Evolutionary conservation across 2,113 vertebrate genomes (phyloP).

Genomic region (Gnathonemus longibarbis): DNA sequence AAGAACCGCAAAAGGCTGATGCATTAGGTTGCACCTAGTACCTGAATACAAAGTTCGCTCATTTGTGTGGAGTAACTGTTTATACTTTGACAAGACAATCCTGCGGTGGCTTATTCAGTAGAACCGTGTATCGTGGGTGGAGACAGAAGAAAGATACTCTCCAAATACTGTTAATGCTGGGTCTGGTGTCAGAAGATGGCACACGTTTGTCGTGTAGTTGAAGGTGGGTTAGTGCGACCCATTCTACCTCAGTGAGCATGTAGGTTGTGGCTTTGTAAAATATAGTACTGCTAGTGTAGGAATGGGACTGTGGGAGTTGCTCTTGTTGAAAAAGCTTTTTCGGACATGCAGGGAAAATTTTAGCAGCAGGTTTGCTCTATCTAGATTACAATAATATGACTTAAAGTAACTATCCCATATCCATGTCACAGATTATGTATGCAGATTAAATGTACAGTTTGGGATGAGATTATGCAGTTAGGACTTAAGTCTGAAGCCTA

Average conservation of each 20-base stretch:
- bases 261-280: slow-evolving; percentile 53
- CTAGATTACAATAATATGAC: slow-evolving; percentile 63
- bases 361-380: slow-evolving; percentile 70
- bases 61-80: slow-evolving; percentile 51
- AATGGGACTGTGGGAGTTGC: slow-evolving; percentile 40
- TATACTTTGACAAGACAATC: slow-evolving; percentile 70
- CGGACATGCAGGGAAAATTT: slow-evolving; percentile 69
- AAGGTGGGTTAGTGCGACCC: slow-evolving; percentile 63
- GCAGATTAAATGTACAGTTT: slow-evolving; percentile 18
- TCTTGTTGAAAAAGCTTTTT: slow-evolving; percentile 57
- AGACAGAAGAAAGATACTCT: slow-evolving; percentile 28
- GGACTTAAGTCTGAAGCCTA: slow-evolving; percentile 1
- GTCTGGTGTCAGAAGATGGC: slow-evolving; percentile 49
- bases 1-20: not conserved
- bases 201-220: slow-evolving; percentile 43
- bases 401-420: slow-evolving; percentile 63
- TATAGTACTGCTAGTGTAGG: slow-evolving; percentile 66
- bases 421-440: slow-evolving; percentile 36
- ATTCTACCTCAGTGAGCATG: slow-evolving; percentile 74
- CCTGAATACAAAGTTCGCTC: slow-evolving; percentile 50
- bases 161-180: slow-evolving; percentile 48
- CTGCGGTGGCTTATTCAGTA: slow-evolving; percentile 35
- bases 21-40: not conserved
- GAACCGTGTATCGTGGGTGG: slow-evolving; percentile 48
- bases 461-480: slow-evolving; percentile 17